Base-by-base conservation (phyloP, 2,113 vertebrate species). In the Uropsilus gracilis region DNA sequence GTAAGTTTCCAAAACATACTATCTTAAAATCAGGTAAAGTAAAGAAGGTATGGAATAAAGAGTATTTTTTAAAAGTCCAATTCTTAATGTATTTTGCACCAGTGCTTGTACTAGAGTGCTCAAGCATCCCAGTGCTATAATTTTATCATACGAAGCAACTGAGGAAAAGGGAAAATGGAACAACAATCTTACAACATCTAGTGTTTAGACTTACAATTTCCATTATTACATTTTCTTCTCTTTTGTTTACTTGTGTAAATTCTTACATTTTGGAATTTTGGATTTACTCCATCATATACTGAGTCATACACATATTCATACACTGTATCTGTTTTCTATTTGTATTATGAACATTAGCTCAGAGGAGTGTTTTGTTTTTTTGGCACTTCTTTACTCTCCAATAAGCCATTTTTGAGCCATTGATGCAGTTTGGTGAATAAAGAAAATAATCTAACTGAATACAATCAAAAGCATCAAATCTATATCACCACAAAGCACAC, bases 21-120 rank as follows among this genome's bases (percentile, higher is more conserved):
- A 68, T 34, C 44, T 86, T 64, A 83, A 44, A 14, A 30, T 53
- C 17, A 64, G 20, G 39, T 59, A 37, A 11, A 44, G 16, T 28
- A 90, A 50, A 84, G 20, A 76, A 9, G 46, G 30, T 57, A n/a
- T 28, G 66, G 2, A 90, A 86, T 89, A 72, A 90, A 69, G 8
- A 94, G 66, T 59, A 66, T 66, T 78, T n/a, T n/a, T n/a, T n/a
- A 86, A 89, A 53, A 63, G 20, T 61, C 37, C 18, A 88, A 92
- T 84, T 93, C 4, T 46, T 83, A 12, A 34, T 48, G 10, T 76
- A 48, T 73, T 61, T n/a, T 77, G 34, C 0, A 42, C 17, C n/a
- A 69, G 26, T 59, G n/a, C n/a, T n/a, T n/a, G n/a, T n/a, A n/a
- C n/a, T n/a, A n/a, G n/a, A n/a, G n/a, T n/a, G 39, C 86, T 95